Evolutionary conservation across 2,888 invertebrate genomes (phyloP), one percentile per base, ranked within the genome.

Genomic region (Sesia bembeciformis): DNA sequence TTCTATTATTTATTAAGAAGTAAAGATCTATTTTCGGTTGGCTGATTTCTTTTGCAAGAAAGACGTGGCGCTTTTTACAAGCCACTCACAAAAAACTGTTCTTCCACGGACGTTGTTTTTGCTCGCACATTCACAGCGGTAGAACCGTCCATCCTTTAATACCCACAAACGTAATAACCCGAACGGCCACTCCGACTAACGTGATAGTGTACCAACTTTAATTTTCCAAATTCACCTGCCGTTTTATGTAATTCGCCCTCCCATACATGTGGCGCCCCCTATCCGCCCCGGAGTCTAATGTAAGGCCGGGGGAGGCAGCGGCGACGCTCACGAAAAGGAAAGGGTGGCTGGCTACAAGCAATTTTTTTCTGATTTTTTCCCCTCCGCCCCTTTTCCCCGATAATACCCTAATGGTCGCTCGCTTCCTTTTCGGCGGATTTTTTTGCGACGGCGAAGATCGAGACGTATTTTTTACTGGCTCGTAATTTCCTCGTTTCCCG

Each of bases 391-490:
- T 77, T 78, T 71, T 81, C 81, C 84, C 76, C 87, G 88, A 89
- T 89, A 88, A 89, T 88, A 87, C 88, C 81, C 86, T 88, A 88
- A 89, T 89, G 89, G 89, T 84, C 80, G 84, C 81, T 77, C 71
- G 86, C 86, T 89, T 89, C 88, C 87, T 88, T 87, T 88, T 85
- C 80, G 81, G 75, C 74, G 74, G 76, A 75, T 78, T 83, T 83
- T 77, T 73, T 46, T 46, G 46, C 69, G 69, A 67, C 67, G 70
- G 61, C 77, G 72, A 85, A 86, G 86, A 87, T 83, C 84, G 83
- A 80, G 81, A 82, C 79, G 81, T 81, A 80, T 86, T 88, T 88
- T 87, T 85, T 81, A 80, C 79, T 74, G 71, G 69, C 63, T 68
- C 75, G 86, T 85, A 85, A 85, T 87, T 87, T 84, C 75, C 78